Evolutionary conservation across 2,888 invertebrate species (phyloP), one percentile per base, ranked within the genome.

Genomic region (Drepanosiphum platanoidis): DNA sequence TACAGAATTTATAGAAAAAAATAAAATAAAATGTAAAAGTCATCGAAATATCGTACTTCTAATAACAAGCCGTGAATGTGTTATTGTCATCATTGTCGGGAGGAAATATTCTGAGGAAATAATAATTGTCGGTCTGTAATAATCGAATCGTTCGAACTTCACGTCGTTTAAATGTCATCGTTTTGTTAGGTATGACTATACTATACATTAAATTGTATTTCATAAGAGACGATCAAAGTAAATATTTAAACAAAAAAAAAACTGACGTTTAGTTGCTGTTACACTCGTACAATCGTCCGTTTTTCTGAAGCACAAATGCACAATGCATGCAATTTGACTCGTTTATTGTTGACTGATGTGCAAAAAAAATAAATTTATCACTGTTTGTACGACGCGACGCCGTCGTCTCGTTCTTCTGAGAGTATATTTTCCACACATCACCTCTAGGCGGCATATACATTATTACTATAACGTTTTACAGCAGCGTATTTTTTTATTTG

Each of bases 331-430:
- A 58, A 58, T 80, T 70, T 61, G 30, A 39, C 15, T 39, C 22
- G 39, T 61, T 71, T n/a, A n/a, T n/a, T 81, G 39, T 58, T 39
- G 52, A 70, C 46, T 72, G 68, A 80, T 32, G 70, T 3, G 80
- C 30, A 27, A 27, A 79, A 46, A 58, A 68, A 52, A n/a, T 61
- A 27, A 61, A 27, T 27, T 13, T 27, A 64, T 3, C 11, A 27
- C 27, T 64, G 13, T 27, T 27, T 64, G 61, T 64, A 13, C 30
- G 64, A 46, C 3, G 13, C 46, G 13, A 13, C 11, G n/a, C n/a
- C n/a, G n/a, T 22, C 18, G 22, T 18, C 52, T 52, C 18, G 22
- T 52, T 52, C 52, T 18, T 52, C 22, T 3, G 22, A 52, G 18
- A 52, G 52, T 52, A 52, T 52, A 52, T 52, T 52, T n/a, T 52